Base-by-base conservation (phyloP, 2,888 invertebrate species). In the Lasioglossum morio region DNA sequence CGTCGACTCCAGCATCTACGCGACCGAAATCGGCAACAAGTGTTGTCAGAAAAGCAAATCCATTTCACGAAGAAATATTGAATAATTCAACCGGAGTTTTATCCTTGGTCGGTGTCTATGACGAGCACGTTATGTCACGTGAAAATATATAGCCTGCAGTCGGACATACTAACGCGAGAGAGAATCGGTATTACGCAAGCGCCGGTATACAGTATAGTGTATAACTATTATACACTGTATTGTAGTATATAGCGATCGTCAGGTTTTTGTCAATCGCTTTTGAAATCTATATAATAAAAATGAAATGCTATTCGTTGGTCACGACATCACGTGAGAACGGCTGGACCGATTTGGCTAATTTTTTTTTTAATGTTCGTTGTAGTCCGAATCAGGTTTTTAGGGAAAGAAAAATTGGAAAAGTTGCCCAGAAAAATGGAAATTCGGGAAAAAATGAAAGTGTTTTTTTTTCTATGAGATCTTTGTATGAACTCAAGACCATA, bases 51-150 rank as follows among this genome's bases (percentile, higher is more conserved):
- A 81, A 86, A 84, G 85, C 83, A 77, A 87, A 90, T 90, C 86
- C 77, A 78, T 84, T 81, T 86, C 84, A 86, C 83, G 81, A 84
- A 81, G 86, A 89, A 93, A 92, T 86, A 93, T 92, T 93, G 93
- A 93, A 93, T 93, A 90, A 93, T 93, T 93, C 92, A 93, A 90
- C 74, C 73, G 82, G 84, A 90, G 91, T 91, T 89, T 89, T 93
- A 93, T 92, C 93, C 93, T 93, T 92, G 92, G 90, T 85, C 87
- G 84, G 86, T 81, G 89, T 86, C 89, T 90, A 87, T 86, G 83
- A 88, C 88, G 87, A 91, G 85, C 82, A 72, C 80, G 87, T 91
- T 90, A 91, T 92, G 87, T 90, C 90, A 90, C 86, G 89, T 85
- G 85, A 89, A 86, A 91, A 89, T 88, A 73, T 87, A 82, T 86